Conservation (phyloP, 2,113 vertebrate genomes). For the Ophthalmolycus amberensis region DNA sequence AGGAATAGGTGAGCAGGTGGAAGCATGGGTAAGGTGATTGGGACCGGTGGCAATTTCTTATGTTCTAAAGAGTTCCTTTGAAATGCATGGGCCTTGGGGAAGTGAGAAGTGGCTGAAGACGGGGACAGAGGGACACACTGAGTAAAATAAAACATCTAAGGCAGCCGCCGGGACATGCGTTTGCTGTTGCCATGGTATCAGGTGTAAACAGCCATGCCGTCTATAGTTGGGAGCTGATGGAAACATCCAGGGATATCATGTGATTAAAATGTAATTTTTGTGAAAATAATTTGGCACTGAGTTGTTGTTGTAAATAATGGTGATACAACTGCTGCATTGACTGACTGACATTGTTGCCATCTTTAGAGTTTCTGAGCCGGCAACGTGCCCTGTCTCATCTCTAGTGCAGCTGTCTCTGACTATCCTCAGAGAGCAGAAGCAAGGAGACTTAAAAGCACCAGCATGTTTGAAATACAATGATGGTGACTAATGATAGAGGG, state of each 20-base stretch:
- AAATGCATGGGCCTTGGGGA: background rate
- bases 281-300: background rate
- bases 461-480: constrained; percentile 42
- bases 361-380: background rate
- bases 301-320: background rate
- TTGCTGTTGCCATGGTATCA: background rate
- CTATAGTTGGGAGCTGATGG: background rate
- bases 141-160: background rate
- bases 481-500: constrained; percentile 48
- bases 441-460: constrained; percentile 11
- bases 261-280: background rate
- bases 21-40: background rate
- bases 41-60: background rate
- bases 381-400: background rate
- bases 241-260: background rate
- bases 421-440: background rate
- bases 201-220: background rate
- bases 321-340: background rate
- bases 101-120: background rate
- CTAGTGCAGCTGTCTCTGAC: constrained; percentile 4
- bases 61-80: background rate
- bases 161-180: background rate
- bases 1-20: background rate
- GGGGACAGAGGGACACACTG: background rate
- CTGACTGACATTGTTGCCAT: constrained; percentile 1